Percentiles rank a stretch among this genome's conserved stretches.
phyloP scores from a whole-genome alignment of 1,140 invertebrate species.

The Diploscapter pachys region DNA sequence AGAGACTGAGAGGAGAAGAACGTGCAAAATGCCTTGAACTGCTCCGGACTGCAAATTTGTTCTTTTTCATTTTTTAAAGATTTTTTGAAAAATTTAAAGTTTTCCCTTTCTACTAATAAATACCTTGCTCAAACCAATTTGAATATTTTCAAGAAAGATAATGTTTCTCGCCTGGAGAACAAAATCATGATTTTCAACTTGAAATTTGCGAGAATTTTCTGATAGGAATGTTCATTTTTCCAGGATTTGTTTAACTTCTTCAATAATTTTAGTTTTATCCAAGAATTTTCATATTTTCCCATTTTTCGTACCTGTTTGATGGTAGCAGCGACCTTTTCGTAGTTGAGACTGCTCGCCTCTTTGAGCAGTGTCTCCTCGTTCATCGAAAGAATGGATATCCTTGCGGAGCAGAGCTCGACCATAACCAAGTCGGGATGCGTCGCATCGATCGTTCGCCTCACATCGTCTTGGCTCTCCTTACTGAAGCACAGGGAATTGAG shows the following conservation, averaged over 20 bases:
- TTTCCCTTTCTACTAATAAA: no score
- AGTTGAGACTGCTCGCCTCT: slow-evolving; percentile 62
- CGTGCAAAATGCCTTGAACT: slow-evolving; percentile 83
- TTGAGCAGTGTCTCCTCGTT: slow-evolving; percentile 82
- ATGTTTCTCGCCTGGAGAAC: no score
- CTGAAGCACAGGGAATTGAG: slow-evolving; percentile 61
- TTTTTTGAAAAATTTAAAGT: neutral
- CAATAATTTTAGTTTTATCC: no score
- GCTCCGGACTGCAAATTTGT: slow-evolving; percentile 62
- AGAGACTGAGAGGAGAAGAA: slow-evolving; percentile 83
- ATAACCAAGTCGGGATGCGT: slow-evolving; percentile 86
- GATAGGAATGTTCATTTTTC: no score
- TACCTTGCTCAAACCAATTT: no score
- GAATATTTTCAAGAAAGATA: no score
- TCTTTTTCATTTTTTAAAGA: neutral
- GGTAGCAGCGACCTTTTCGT: slow-evolving; percentile 40
- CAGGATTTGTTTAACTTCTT: no score
- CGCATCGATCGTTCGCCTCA: slow-evolving; percentile 75
- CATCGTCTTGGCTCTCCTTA: slow-evolving; percentile 80
- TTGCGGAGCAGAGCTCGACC: slow-evolving; percentile 83
- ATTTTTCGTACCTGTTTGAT: slow-evolving; percentile 25
- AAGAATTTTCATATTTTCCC: no score
- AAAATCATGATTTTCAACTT: no score
- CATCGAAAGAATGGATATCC: slow-evolving; percentile 80
- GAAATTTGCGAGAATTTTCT: no score